Conservation (phyloP, 2,888 invertebrate genomes). For the Drosophila yooni region DNA sequence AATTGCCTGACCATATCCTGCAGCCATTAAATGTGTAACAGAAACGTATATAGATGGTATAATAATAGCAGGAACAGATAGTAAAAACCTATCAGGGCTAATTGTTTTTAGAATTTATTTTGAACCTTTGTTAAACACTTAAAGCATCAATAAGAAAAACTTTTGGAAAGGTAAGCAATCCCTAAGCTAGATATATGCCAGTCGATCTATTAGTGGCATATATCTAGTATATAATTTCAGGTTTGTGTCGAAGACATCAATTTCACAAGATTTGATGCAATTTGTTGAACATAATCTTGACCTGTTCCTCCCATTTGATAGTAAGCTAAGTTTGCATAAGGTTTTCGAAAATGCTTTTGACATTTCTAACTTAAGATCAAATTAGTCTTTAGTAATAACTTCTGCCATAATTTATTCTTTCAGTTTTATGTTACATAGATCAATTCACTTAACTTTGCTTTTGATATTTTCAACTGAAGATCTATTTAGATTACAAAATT, state of each 20-base stretch:
- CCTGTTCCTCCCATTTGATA: not conserved
- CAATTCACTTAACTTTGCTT: not conserved
- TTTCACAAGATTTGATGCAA: no score
- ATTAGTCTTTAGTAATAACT: not conserved
- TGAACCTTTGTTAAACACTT: not conserved
- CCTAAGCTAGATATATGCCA: not conserved
- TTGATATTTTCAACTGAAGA: not conserved
- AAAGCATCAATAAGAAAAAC: not conserved
- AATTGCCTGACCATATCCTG: conserved; percentile 1
- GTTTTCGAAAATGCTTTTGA: not conserved
- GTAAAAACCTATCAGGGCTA: fast-evolving
- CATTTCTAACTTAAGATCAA: not conserved
- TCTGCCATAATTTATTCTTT: conserved; percentile 10
- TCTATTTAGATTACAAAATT: not conserved
- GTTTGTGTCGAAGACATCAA: not conserved
- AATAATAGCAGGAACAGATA: not conserved
- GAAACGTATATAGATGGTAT: not conserved
- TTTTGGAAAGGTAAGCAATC: not conserved
- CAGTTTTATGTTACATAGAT: no score
- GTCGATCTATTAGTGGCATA: not conserved
- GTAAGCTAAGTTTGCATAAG: not conserved
- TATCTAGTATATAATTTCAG: not conserved
- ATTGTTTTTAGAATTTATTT: not conserved
- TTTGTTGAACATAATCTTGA: not conserved
- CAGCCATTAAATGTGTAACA: not conserved